Percentiles rank a stretch among this genome's conserved stretches.
phyloP scores from a whole-genome alignment of 2,797 vertebrate genomes.

The Pygocentrus nattereri region DNA sequence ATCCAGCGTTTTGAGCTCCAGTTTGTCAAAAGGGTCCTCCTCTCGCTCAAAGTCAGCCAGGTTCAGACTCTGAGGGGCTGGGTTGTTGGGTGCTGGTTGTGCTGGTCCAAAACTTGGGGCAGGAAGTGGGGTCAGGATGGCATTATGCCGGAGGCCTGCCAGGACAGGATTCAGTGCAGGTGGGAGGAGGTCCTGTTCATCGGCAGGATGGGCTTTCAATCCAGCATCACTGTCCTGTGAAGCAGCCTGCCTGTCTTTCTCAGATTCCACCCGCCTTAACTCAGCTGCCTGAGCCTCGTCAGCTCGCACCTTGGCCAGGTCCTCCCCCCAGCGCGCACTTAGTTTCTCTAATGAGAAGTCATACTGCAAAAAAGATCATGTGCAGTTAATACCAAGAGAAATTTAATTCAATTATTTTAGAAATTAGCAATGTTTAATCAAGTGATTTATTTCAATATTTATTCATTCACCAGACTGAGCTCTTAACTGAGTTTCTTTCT shows the following conservation, averaged over 20 bases:
- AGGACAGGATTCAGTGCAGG: slow-evolving; percentile 93
- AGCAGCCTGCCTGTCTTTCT: slow-evolving; percentile 74
- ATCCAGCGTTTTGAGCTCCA: slow-evolving; percentile 95
- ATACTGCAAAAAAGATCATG: slow-evolving; percentile 80
- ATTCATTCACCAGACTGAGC: neutral
- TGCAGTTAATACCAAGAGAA: neutral
- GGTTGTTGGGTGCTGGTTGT: slow-evolving; percentile 80
- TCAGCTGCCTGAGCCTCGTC: slow-evolving; percentile 83
- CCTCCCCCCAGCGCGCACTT: slow-evolving; percentile 88
- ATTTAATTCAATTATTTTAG: neutral
- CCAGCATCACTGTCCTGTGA: slow-evolving; percentile 67
- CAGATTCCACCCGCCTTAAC: slow-evolving; percentile 74
- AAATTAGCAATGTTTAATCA: neutral
- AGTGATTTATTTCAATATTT: neutral
- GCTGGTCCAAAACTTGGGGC: slow-evolving; percentile 85
- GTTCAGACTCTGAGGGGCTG: slow-evolving; percentile 88
- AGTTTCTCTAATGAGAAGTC: slow-evolving; percentile 94
- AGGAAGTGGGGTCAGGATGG: slow-evolving; percentile 92
- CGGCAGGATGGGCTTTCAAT: slow-evolving; percentile 62
- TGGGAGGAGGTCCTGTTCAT: slow-evolving; percentile 79
- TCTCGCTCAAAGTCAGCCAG: slow-evolving; percentile 97
- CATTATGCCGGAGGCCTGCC: slow-evolving; percentile 90
- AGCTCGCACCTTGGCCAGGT: slow-evolving; percentile 85
- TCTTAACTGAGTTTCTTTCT: neutral
- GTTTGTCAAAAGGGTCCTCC: slow-evolving; percentile 97